These are phyloP conservation scores for Ichneumoninae sp. DNA, from an alignment of 2,888 invertebrate species.

Conservation along the genomic window DNA sequence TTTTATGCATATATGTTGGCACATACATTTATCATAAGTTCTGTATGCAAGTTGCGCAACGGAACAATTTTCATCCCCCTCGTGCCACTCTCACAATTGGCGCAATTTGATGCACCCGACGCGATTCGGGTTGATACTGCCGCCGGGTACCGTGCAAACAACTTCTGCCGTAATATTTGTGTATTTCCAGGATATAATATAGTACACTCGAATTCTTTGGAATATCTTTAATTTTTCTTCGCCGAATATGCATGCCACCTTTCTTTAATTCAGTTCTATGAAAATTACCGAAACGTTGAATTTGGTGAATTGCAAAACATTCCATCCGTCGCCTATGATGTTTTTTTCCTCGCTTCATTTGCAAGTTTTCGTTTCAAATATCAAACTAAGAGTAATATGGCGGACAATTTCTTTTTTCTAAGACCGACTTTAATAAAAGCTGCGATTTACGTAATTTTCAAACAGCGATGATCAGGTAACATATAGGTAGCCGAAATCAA, in stretches of 20 bases:
- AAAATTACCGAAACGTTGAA: neutral
- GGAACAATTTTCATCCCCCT: conserved; percentile 36
- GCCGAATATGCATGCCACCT: neutral
- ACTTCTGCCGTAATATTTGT: conserved; percentile 23
- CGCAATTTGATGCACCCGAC: conserved; percentile 34
- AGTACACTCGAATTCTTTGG: conserved; percentile 13
- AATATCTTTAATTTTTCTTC: conserved; percentile 1
- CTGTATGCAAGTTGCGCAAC: conserved; percentile 20
- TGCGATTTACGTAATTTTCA: no score
- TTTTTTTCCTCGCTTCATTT: no score
- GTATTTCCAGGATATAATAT: conserved; percentile 11
- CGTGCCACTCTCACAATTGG: conserved; percentile 38
- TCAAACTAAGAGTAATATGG: no score
- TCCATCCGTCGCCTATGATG: no score
- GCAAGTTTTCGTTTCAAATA: no score
- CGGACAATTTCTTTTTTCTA: no score
- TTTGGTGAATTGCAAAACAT: neutral
- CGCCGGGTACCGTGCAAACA: conserved; percentile 30
- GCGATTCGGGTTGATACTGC: neutral
- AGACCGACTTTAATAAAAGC: no score
- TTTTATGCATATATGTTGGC: neutral
- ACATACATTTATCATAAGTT: neutral
- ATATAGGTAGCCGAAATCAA: no score
- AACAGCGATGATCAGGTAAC: no score
- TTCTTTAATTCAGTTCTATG: neutral